Conservation (phyloP, 2,113 vertebrate genomes). For the Pionites leucogaster region DNA sequence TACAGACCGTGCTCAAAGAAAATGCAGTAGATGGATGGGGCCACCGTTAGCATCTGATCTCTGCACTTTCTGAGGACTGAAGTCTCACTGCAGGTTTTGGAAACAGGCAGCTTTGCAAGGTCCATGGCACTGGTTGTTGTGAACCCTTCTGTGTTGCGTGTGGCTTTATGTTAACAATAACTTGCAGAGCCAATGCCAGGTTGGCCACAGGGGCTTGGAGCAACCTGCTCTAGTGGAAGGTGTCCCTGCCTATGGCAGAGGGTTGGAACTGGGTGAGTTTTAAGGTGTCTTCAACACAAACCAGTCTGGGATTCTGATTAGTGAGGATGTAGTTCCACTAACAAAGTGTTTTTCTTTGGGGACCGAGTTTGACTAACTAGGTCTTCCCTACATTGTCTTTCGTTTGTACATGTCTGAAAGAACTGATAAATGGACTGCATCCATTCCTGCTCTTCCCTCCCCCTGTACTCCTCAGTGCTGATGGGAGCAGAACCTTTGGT, state of each 20-base stretch:
- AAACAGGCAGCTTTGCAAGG: neutral
- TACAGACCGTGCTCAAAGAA: neutral
- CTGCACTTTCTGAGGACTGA: neutral
- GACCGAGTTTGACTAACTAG: neutral
- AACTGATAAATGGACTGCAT: neutral
- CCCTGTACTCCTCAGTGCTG: rapidly evolving
- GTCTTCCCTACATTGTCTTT: neutral
- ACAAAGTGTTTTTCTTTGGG: neutral
- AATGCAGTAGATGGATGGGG: neutral
- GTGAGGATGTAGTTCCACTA: neutral
- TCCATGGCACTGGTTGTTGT: neutral
- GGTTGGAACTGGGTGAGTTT: neutral
- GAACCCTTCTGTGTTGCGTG: neutral
- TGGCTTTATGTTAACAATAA: neutral
- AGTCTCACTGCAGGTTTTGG: neutral
- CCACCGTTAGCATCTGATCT: neutral
- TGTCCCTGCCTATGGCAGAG: neutral
- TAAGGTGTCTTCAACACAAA: neutral
- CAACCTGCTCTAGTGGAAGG: neutral
- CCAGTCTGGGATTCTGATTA: neutral
- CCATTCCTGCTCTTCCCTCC: neutral
- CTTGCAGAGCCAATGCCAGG: neutral
- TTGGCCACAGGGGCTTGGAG: neutral
- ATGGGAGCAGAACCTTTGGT: neutral
- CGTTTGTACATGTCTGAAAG: neutral